Evolutionary conservation across 2,797 vertebrate species (phyloP), one percentile per base, ranked within the genome.

Genomic region (Bovichtus diacanthus): DNA sequence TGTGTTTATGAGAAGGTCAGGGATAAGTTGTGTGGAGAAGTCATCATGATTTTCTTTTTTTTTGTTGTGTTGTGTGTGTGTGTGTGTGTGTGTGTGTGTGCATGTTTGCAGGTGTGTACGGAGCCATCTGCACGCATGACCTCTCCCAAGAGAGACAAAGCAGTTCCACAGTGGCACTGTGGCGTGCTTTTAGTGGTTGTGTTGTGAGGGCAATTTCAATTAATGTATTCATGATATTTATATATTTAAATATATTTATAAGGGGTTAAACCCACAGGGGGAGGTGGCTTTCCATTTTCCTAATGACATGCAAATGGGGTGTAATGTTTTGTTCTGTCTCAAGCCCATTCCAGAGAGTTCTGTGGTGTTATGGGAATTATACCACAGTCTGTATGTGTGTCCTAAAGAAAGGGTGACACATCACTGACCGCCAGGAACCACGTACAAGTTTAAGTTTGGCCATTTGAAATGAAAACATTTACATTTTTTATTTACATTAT

Each of bases 201-300:
- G 59, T 88, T 86, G 82, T 78, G 81, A 88, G 85, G 84, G 56
- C 86, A 84, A 81, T 91, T 81, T 78, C 89, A 92, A 94, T 95
- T 93, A 92, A 95, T 93, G 89, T 93, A 95, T 95, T 95, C 93
- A 95, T 95, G 90, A 95, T 93, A 95, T 95, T 94, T 94, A 95
- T 95, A 92, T 94, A 95, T 95, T 95, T 93, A 95, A 95, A 95
- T 95, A 94, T 95, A 95, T 95, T 95, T 95, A 95, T 95, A 93
- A 94, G 93, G 85, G 87, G 89, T 93, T 91, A 92, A 93, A 92
- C 85, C 94, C 94, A 92, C 84, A 87, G 91, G 91, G 90, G 93
- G 90, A 78, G 89, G 88, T 66, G 84, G 88, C 76, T 86, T 81
- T 82, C 83, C 73, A 86, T 90, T 89, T 90, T 92, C 82, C 88